Conservation (phyloP, 2,888 invertebrate genomes). For the Rhabditophanes sp. region DNA sequence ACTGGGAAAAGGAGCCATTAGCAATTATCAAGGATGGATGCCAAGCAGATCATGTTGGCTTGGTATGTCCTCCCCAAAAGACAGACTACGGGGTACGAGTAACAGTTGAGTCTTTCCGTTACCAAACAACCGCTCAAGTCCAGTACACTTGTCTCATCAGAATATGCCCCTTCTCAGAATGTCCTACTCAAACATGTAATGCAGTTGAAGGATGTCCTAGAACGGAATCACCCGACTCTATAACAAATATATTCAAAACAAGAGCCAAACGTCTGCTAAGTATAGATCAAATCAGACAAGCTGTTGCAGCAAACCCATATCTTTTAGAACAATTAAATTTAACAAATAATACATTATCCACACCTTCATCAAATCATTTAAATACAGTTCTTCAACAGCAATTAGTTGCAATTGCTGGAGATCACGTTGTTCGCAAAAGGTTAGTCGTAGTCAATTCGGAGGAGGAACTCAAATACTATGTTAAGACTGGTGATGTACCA, state of each 20-base stretch:
- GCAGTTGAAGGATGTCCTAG: slow-evolving; percentile 38
- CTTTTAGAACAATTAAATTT: slow-evolving; percentile 24
- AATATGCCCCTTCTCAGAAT: slow-evolving; percentile 39
- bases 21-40: slow-evolving; percentile 31
- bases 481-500: slow-evolving; percentile 27
- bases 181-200: slow-evolving; percentile 32
- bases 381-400: slow-evolving; percentile 26
- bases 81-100: slow-evolving; percentile 42
- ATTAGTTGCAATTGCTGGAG: slow-evolving; percentile 34
- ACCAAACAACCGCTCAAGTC: slow-evolving; percentile 43
- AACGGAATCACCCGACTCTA: slow-evolving; percentile 17
- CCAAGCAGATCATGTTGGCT: slow-evolving; percentile 40
- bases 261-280: slow-evolving; percentile 12
- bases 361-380: no score
- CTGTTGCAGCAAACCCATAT: slow-evolving; percentile 31
- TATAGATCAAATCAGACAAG: slow-evolving; percentile 19
- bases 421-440: slow-evolving; percentile 35
- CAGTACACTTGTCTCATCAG: slow-evolving; percentile 42
- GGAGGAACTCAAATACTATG: slow-evolving; percentile 33
- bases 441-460: slow-evolving; percentile 42
- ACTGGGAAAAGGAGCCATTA: slow-evolving; percentile 43
- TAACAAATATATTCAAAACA: slow-evolving; percentile 12
- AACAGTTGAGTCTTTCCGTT: slow-evolving; percentile 43
- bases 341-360: no score
- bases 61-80: slow-evolving; percentile 39